Base-by-base conservation (phyloP, 2,888 invertebrate genomes). In the Diarsia mendica region DNA sequence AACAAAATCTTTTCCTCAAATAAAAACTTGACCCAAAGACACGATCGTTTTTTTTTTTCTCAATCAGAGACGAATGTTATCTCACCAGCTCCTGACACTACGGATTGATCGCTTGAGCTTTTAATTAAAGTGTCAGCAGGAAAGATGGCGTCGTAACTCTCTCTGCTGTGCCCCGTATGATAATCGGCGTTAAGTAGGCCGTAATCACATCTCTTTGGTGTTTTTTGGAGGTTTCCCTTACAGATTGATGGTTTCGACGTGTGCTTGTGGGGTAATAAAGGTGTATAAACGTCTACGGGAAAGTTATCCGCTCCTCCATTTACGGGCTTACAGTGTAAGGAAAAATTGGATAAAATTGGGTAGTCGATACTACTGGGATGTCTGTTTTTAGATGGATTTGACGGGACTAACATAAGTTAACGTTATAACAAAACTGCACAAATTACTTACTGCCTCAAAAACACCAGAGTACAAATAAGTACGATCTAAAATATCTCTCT, bases 111-210 rank as follows among this genome's bases (percentile, higher is more conserved):
- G 74, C 77, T 55, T 60, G 73, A 71, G 80, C 75, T 78, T 86
- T 86, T 86, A 86, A 86, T 86, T 86, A 86, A 86, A 86, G 78
- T 83, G 83, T 83, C 84, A 68, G 61, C 28, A 64, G 75, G 84
- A 79, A 75, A 51, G 64, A 85, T 80, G 76, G 83, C 67, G 68
- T 72, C 71, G 79, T 86, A 85, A 85, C 63, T 86, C 80, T 86
- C 67, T 11, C 58, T 75, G 82, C 70, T 82, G 83, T 73, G 82
- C 77, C 61, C 72, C 67, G 84, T 78, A 83, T 86, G 85, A 76
- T 85, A 86, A 86, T 86, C 66, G 85, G 72, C 85, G 69, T 77
- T 86, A 86, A 86, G 79, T 73, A 74, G 77, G 18, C 68, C 48
- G 18, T 63, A 61, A 74, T 65, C 67, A 63, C 33, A 46, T 46